These are phyloP conservation scores for Agrotis clavis DNA, from an alignment of 2,888 invertebrate species.

Conservation along the genomic window DNA sequence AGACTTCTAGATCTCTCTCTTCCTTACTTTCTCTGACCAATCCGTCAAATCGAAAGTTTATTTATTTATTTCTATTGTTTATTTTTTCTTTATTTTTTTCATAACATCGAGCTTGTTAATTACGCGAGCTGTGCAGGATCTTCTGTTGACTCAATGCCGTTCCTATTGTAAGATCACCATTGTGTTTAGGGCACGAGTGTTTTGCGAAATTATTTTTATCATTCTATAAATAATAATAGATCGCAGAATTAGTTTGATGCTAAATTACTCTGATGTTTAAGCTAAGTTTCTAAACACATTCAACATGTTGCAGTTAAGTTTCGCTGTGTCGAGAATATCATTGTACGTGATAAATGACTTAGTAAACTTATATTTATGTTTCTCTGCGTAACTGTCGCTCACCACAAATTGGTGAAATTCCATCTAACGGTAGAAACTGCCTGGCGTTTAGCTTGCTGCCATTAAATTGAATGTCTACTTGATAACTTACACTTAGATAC, in stretches of 20 bases:
- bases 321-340: constrained; percentile 26
- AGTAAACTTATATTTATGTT: constrained; percentile 51
- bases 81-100: background rate
- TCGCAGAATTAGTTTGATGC: background rate
- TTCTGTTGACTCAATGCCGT: background rate
- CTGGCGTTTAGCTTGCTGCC: constrained; percentile 50
- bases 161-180: background rate
- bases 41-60: background rate
- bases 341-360: constrained; percentile 43
- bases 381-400: constrained; percentile 56
- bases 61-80: background rate
- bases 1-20: background rate
- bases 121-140: background rate
- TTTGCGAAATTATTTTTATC: background rate
- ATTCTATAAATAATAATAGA: background rate
- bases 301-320: constrained; percentile 23
- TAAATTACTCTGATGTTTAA: constrained; percentile 16
- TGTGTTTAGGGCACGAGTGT: background rate
- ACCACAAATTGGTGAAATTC: constrained; percentile 69
- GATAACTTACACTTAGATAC: constrained; percentile 61
- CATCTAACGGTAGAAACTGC: constrained; percentile 64
- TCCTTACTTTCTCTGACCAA: background rate
- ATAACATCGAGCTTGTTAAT: background rate
- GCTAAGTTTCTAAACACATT: constrained; percentile 18
- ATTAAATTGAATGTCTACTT: constrained; percentile 62